Conservation (phyloP, 2,888 invertebrate genomes). For the Cosmopolites sordidus region DNA sequence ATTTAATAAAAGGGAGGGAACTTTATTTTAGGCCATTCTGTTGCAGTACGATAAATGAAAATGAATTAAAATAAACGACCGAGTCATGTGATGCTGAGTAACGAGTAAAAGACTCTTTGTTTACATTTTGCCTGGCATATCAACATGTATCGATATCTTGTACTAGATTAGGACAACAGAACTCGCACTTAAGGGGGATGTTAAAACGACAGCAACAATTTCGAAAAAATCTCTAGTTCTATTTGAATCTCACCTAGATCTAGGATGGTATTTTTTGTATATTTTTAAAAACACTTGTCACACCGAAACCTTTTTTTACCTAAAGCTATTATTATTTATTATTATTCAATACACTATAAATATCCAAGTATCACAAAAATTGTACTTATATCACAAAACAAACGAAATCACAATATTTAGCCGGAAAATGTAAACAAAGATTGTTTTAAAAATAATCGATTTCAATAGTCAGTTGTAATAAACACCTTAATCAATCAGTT, state of each 20-base stretch:
- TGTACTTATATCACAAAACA: constrained; percentile 30
- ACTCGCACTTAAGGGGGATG: background rate
- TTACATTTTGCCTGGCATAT: constrained; percentile 17
- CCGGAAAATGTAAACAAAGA: constrained; percentile 26
- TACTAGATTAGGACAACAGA: constrained; percentile 2
- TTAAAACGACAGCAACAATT: too few relatives aligned
- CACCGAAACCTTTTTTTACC: constrained; percentile 7
- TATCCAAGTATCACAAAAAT: constrained; percentile 28
- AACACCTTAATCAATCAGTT: too few relatives aligned
- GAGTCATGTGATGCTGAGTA: constrained; percentile 38
- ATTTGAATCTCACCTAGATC: too few relatives aligned
- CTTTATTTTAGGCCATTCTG: constrained; percentile 48
- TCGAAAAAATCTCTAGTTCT: too few relatives aligned
- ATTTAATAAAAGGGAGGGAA: constrained; percentile 50
- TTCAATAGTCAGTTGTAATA: too few relatives aligned
- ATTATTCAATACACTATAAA: constrained; percentile 16
- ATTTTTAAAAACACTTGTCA: background rate
- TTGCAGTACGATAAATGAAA: constrained; percentile 31
- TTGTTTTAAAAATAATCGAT: background rate
- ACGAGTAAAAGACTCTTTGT: constrained; percentile 6
- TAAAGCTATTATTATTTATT: constrained; percentile 5
- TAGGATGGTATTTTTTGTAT: background rate
- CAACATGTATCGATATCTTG: background rate
- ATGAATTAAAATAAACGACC: constrained; percentile 27
- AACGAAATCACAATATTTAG: constrained; percentile 20